Conservation (phyloP, 2,888 invertebrate species). For the Polyommatus icarus region DNA sequence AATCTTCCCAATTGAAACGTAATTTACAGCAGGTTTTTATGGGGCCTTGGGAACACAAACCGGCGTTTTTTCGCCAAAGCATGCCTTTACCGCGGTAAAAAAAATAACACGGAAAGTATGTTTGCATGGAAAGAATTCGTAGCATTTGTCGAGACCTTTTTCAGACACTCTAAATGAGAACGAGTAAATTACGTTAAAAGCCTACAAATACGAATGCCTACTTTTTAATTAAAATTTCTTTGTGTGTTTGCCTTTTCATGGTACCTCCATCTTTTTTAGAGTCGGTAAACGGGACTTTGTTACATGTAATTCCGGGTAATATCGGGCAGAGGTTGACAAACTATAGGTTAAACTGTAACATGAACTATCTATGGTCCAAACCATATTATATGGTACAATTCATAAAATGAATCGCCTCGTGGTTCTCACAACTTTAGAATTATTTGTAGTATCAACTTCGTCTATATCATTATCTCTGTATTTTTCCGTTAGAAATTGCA, state of each 20-base stretch:
- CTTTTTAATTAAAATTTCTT: slow-evolving; percentile 2
- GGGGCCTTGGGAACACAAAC: not conserved
- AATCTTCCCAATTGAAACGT: not conserved
- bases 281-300: not conserved
- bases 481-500: not conserved
- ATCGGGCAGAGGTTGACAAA: too few species aligned
- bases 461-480: not conserved
- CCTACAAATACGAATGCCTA: slow-evolving; percentile 6
- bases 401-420: too few species aligned
- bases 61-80: not conserved
- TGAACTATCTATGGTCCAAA: too few species aligned
- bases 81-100: slow-evolving; percentile 1
- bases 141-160: slow-evolving; percentile 12
- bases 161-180: not conserved
- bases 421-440: too few species aligned
- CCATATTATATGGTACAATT: too few species aligned
- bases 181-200: slow-evolving; percentile 6
- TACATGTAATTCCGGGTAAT: not conserved
- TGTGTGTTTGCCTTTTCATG: not conserved
- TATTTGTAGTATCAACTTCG: too few species aligned
- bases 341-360: too few species aligned
- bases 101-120: not conserved
- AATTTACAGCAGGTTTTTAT: not conserved
- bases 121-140: not conserved
- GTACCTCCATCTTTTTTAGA: not conserved